Evolutionary conservation across 1,140 invertebrate species (phyloP).

Genomic region (Acyrthosiphon pisum): DNA sequence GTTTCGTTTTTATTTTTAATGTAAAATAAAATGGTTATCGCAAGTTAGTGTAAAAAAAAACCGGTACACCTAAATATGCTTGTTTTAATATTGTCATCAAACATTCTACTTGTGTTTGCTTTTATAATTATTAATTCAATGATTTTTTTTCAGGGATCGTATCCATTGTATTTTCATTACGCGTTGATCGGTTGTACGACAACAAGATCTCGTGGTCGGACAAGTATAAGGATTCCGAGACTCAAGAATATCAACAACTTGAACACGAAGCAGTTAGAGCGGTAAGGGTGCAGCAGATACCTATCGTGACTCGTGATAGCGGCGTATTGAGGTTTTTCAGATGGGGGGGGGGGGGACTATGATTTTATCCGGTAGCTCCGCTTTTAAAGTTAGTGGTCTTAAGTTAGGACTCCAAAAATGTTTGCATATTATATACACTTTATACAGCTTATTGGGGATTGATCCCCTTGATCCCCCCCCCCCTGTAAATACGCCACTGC

Average conservation of each 20-base stretch:
- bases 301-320: too few species aligned
- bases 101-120: not conserved
- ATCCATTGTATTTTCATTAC: slow-evolving; percentile 78
- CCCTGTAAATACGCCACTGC: too few species aligned
- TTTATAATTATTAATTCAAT: not conserved
- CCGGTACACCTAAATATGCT: not conserved
- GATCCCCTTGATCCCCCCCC: too few species aligned
- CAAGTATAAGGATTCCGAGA: slow-evolving; percentile 76
- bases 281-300: slow-evolving; percentile 67
- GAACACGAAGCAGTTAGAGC: slow-evolving; percentile 84
- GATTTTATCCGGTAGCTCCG: too few species aligned
- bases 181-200: slow-evolving; percentile 84
- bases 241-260: slow-evolving; percentile 81
- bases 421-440: too few species aligned
- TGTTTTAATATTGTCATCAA: not conserved
- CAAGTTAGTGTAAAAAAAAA: not conserved
- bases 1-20: not conserved
- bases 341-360: too few species aligned
- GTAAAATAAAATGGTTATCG: too few species aligned
- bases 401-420: too few species aligned
- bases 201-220: slow-evolving; percentile 78
- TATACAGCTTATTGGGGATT: too few species aligned
- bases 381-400: too few species aligned
- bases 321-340: too few species aligned
- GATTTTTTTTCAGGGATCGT: slow-evolving; percentile 69